Evolutionary conservation across 2,888 invertebrate species (phyloP), one percentile per base, ranked within the genome.

Genomic region (Patella ulyssiponensis): DNA sequence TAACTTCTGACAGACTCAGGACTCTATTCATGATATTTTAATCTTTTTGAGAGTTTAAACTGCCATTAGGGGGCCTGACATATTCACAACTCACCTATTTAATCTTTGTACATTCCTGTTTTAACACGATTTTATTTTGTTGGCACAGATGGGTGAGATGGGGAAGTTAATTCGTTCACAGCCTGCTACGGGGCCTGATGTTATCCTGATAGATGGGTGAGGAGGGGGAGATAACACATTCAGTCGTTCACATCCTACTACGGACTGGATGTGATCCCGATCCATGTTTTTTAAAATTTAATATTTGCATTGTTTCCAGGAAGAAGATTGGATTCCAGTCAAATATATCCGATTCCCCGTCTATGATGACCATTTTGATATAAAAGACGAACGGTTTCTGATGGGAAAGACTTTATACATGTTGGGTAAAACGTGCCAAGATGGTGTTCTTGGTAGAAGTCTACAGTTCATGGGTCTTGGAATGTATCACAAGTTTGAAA

Each of bases 341-440:
- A 94, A 93, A 78, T 98, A 94, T 90, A 88, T 99, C 64, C 94
- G 95, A 86, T 97, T 97, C 90, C 94, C 95, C 0, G 96, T 94
- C 90, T 95, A 95, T 92, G 98, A 98, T 92, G 95, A 96, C 88
- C 97, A 98, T 91, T 97, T 97, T 92, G 97, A 97, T 92, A 93
- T 98, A 27, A 94, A 92, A 79, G 95, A 96, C 83, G 94, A 95
- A 9, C 91, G 93, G 51, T 93, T 94, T 88, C 92, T 96, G 69
- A 93, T 96, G 73, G 98, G 98, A 0, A 98, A 98, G 93, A 96
- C 97, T 2, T 92, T 98, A 74, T 85, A 85, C 51, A 80, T 87
- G 75, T 78, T 92, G 12, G 89, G 91, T 1, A 80, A 69, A 73
- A 73, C 14, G 64, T 75, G 75, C 75, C 71, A 84, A 14, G 80